Evolutionary conservation across 2,113 vertebrate genomes (phyloP).

Genomic region (Tupaia tana): DNA sequence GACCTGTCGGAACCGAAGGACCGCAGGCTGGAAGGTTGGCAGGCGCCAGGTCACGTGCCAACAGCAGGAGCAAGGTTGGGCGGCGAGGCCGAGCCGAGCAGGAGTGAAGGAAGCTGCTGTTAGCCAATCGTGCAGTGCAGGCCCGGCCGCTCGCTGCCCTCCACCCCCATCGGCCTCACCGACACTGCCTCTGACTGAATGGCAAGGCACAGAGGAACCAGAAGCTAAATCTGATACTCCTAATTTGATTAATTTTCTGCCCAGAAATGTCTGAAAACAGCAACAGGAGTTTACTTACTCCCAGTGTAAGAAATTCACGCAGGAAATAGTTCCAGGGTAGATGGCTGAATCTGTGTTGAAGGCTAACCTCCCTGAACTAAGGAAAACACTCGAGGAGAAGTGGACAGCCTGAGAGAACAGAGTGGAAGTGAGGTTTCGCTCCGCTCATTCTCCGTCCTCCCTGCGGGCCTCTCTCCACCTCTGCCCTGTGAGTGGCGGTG

Average conservation of each 20-base stretch:
- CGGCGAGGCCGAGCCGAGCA: slow-evolving; percentile 83
- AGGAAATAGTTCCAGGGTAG: slow-evolving; percentile 40
- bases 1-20: slow-evolving; percentile 97
- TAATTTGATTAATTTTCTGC: slow-evolving; percentile 62
- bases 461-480: not conserved
- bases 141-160: too few relatives aligned
- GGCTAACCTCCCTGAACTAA: slow-evolving; percentile 8
- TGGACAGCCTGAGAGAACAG: not conserved
- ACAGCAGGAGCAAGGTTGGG: slow-evolving; percentile 82
- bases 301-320: not conserved
- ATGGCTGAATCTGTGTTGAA: slow-evolving; percentile 21
- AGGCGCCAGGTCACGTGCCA: slow-evolving; percentile 84
- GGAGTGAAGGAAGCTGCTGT: slow-evolving; percentile 88
- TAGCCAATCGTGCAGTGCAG: slow-evolving; percentile 85
- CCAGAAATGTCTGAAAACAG: slow-evolving; percentile 63
- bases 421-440: slow-evolving; percentile 39
- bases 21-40: slow-evolving; percentile 89
- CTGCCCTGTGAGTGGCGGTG: not conserved
- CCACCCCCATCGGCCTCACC: not conserved
- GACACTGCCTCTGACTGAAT: slow-evolving; percentile 50
- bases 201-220: slow-evolving; percentile 65
- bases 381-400: not conserved
- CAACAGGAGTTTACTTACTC: not conserved
- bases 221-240: slow-evolving; percentile 51
- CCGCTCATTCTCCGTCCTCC: not conserved